Base-by-base conservation (phyloP, 30 jellyfish, hydroid and myxozoan species). In the Pelagia noctiluca region DNA sequence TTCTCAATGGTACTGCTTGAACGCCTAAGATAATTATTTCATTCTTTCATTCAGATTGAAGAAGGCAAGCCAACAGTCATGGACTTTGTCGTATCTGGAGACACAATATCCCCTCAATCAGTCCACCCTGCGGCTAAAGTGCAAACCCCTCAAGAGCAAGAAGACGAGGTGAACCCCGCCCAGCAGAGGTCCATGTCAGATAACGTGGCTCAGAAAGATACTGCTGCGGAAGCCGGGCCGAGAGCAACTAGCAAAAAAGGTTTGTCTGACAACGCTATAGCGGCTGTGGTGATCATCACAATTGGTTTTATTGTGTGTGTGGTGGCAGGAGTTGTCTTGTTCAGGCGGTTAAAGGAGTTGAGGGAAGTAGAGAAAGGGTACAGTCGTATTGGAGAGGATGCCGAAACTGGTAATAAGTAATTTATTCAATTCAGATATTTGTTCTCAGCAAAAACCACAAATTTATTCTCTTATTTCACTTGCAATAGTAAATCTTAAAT, bases 251-350 rank as follows among this genome's bases (percentile, higher is more conserved):
- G 71, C 65, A 92, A 75, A 82, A 63, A 37, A 35, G 72, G 78
- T 32, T 71, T 84, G 29, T 86, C 96, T 12, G 97, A 94, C 63
- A 94, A 94, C 64, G 91, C 92, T 29, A 84, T 87, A 10, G 99
- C 99, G 3, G 99, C 99, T 7, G 85, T 82, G 53, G 97, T 94
- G 18, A 88, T 94, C 84, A 78, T 94, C 38, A 87, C 93, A 8
- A 78, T 94, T 34, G 99, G 99, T 38, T 50, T 88, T 50, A 87
- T 94, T 25, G 96, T 87, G 23, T 94, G 99, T 57, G 88, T 83
- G 18, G 88, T 94, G 4, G 99, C 99, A 46, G 97, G 99, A 25
- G 95, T 94, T 68, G 96, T 94, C 68, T 66, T 94, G 76, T 94
- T 81, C 89, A 64, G 96, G 38, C 78, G 94, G 65, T 78, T 94